Evolutionary conservation across 2,888 invertebrate genomes (phyloP), one percentile per base, ranked within the genome.

Genomic region (Mythimna vitellina): DNA sequence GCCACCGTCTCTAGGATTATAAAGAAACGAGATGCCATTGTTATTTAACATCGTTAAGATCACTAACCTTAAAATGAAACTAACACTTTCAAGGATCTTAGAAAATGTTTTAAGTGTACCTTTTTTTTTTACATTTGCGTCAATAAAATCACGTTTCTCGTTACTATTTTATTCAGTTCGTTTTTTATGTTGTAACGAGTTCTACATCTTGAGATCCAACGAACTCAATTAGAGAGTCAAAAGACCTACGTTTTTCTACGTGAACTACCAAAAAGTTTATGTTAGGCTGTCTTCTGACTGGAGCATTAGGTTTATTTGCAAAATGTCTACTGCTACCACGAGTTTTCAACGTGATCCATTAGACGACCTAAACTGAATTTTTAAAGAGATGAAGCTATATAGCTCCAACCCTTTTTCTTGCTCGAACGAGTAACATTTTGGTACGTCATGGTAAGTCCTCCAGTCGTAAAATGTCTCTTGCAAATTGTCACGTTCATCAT

Each of bases 171-270:
- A 53, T 60, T 56, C 29, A 54, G 69, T 35, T 64, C 32, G 4
- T 29, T 66, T 67, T 53, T 73, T 65, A 76, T 80, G 66, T 46
- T 51, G 35, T 63, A 75, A 80, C 58, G 22, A 56, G 53, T 51
- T 35, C 58, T 38, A 57, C 61, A 53, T 66, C 46, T 70, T 42
- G 57, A 65, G 32, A 58, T 61, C 32, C 22, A 49, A 68, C 53
- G 63, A 76, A 76, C 72, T 72, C 46, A 56, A 66, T 79, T 81
- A 76, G 10, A 8, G 25, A 71, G 54, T 76, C 65, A 63, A 65
- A 65, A 70, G 65, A 32, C 35, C 22, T 42, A 35, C 17, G 42
- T 70, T 64, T 73, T 70, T 65, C 57, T 65, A 46, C 66, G 17
- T 54, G 61, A 74, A 62, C 35, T 29, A 58, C 49, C 35, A 62